Conservation (phyloP, 64 coral and sea anemone genomes). For the Actinia tenebrosa region DNA sequence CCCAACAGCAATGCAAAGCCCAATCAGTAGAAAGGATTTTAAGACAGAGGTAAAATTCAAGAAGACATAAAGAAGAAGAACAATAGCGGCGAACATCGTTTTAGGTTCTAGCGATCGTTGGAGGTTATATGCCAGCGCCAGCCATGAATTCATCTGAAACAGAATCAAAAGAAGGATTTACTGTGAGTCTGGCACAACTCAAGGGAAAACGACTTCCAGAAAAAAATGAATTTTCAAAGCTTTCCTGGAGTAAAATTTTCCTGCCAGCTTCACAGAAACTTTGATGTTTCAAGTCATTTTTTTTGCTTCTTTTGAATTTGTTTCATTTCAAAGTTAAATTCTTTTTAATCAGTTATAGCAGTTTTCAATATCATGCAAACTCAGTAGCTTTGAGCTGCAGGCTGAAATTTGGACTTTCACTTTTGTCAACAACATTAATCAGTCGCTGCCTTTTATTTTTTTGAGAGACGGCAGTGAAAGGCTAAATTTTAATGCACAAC, state of each 20-base stretch:
- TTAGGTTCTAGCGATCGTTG: conserved; percentile 58
- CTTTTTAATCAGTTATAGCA: not conserved
- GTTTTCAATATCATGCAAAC: not conserved
- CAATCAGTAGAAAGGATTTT: conserved; percentile 45
- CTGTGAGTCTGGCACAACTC: conserved; percentile 51
- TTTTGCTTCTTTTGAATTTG: conserved; percentile 21
- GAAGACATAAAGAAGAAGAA: conserved; percentile 63
- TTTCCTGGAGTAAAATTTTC: conserved; percentile 31
- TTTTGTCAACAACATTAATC: too few species aligned
- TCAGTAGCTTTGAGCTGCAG: not conserved
- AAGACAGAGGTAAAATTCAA: conserved; percentile 60
- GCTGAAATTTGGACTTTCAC: too few species aligned
- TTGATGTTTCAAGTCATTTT: conserved; percentile 9
- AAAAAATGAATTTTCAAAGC: conserved; percentile 6
- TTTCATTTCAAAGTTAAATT: not conserved
- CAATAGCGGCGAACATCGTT: conserved; percentile 53
- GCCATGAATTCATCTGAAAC: conserved; percentile 89
- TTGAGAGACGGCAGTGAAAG: too few species aligned
- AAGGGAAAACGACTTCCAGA: conserved; percentile 16
- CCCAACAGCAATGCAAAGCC: conserved; percentile 3
- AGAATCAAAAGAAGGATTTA: conserved; percentile 89
- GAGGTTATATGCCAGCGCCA: conserved; percentile 43
- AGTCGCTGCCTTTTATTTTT: too few species aligned
- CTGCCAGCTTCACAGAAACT: conserved; percentile 55
- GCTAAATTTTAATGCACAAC: too few species aligned